Base-by-base conservation (phyloP, 1,140 invertebrate genomes). In the Tetranychus cinnabarinus region DNA sequence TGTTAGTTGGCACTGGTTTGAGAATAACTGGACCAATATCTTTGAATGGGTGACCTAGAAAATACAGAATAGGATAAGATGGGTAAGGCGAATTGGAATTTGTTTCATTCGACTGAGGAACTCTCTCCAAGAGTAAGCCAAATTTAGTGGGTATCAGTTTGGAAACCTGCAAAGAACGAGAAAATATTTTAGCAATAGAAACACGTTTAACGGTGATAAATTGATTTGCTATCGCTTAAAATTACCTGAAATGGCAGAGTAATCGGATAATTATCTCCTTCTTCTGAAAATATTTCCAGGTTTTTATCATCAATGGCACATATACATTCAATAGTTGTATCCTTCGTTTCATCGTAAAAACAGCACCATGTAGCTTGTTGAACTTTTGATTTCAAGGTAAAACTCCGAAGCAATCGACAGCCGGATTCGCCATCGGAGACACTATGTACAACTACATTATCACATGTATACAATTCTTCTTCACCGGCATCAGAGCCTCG, bases 381-480 rank as follows among this genome's bases (percentile, higher is more conserved):
- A 34, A 93, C 82, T 37, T 82, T 78, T 42, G 80, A 78, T 63
- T 88, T 82, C 66, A 83, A 79, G 4, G 86, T 89, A 68, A 86
- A 91, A 55, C 81, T 82, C 65, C 74, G 74, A 39, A 76, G 63
- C 5, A 75, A 67, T 36, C 70, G 66, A 33, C 66, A 63, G 10
- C 67, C 68, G 23, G n/a, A 52, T 64, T 72, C 67, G 23, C 69
- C 69, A 59, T 69, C 70, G 15, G 75, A 75, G 60, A 70, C 68
- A 62, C 77, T 79, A 80, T 86, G 88, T 34, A 92, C 79, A 31
- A 85, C 86, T 33, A 85, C 84, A 68, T 83, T 80, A 6, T 82
- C 86, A 65, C 80, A 83, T 12, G 88, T 80, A 76, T 89, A 95
- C 15, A 95, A 73, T 72, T 95, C 89, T 73, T 92, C 87, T 74